Conservation (phyloP, 2,797 vertebrate species). For the Malacoraja senta region DNA sequence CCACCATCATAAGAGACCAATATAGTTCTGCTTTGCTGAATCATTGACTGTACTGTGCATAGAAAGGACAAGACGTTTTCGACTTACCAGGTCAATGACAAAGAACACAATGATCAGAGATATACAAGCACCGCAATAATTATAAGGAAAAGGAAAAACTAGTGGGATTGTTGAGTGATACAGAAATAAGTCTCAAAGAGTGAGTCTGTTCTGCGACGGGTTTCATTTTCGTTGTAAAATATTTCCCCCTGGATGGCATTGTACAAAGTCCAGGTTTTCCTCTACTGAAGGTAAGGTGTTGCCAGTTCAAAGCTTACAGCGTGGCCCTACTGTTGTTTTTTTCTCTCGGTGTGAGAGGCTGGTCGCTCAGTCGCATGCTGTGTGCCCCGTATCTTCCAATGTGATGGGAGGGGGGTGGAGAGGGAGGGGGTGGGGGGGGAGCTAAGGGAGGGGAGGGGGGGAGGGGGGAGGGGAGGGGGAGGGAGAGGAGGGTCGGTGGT, state of each 20-base stretch:
- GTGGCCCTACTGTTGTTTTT: too few species aligned
- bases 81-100: slow-evolving; percentile 64
- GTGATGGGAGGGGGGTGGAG: slow-evolving; percentile 41
- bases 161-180: slow-evolving; percentile 79
- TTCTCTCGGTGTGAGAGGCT: slow-evolving; percentile 53
- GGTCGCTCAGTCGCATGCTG: slow-evolving; percentile 54
- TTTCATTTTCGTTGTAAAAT: slow-evolving; percentile 77
- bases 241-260: slow-evolving; percentile 93
- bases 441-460: slow-evolving; percentile 46
- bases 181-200: slow-evolving; percentile 85
- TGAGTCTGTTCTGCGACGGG: slow-evolving; percentile 64
- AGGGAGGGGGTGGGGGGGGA: slow-evolving; percentile 43
- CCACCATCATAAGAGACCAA: too few species aligned
- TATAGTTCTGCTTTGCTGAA: background rate
- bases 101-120: slow-evolving; percentile 69
- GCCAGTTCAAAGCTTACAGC: slow-evolving; percentile 1
- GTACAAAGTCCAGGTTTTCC: slow-evolving; percentile 36
- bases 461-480: slow-evolving; percentile 39
- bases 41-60: background rate
- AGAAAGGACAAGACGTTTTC: background rate
- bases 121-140: slow-evolving; percentile 67
- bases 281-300: background rate
- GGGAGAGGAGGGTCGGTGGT: background rate
- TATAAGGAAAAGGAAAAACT: slow-evolving; percentile 75
- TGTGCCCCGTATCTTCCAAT: slow-evolving; percentile 46